Percentiles rank a stretch among this genome's conserved stretches.
Conservation (phyloP, 2,113 vertebrate genomes). For the Chloropsis hardwickii region DNA sequence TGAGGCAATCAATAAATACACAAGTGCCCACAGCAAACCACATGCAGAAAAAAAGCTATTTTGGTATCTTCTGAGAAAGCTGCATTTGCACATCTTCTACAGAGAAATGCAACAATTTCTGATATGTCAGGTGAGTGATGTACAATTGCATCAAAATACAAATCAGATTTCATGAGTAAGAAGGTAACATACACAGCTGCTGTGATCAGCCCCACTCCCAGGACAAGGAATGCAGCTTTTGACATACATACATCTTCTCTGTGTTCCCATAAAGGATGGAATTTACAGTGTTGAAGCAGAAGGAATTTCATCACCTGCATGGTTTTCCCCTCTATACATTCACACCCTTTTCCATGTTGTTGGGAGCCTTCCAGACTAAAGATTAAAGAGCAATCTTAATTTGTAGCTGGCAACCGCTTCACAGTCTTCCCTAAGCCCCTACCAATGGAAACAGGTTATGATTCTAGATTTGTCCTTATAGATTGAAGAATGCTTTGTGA, state of each 20-base stretch:
- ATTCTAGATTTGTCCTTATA: neutral
- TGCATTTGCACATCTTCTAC: neutral
- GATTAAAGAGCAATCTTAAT: constrained; percentile 25
- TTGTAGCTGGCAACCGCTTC: neutral
- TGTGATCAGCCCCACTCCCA: neutral
- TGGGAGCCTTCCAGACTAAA: neutral
- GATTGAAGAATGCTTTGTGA: neutral
- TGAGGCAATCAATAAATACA: neutral
- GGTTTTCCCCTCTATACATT: neutral
- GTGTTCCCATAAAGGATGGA: neutral
- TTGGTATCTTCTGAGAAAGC: neutral
- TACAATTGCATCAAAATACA: neutral
- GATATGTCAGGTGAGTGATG: neutral
- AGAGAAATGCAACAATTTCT: neutral
- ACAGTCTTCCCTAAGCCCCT: neutral
- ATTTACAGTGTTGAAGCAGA: neutral
- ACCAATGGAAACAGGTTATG: neutral
- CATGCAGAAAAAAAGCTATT: neutral
- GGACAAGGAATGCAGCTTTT: neutral
- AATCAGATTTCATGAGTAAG: neutral
- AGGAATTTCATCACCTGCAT: neutral
- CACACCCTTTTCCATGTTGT: neutral
- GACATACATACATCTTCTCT: neutral
- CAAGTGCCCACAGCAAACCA: neutral
- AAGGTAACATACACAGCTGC: neutral